A percentile compares a stretch with the other conserved stretches of the same genome.
These are phyloP conservation scores for Amphiprion percula DNA, from an alignment of 2,113 vertebrate genomes.

Conservation along the genomic window DNA sequence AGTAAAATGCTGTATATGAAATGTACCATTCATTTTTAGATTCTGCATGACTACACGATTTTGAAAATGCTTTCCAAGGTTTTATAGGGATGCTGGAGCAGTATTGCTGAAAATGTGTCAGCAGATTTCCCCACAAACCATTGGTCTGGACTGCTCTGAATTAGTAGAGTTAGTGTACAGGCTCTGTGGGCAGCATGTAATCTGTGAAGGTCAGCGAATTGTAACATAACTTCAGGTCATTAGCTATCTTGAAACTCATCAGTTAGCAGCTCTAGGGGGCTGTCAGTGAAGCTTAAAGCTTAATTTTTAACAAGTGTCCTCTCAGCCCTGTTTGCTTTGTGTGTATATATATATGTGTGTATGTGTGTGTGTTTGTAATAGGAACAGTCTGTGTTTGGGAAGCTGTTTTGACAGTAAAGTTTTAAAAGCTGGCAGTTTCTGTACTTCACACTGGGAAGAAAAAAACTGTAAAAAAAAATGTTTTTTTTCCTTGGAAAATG, in stretches of 20 bases:
- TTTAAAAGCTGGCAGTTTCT: slow-evolving; percentile 17
- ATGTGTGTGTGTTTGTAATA: too few species aligned
- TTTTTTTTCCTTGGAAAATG: background rate
- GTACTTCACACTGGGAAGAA: background rate
- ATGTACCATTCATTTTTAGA: background rate
- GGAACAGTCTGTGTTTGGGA: background rate
- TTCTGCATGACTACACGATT: background rate
- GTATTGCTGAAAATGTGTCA: background rate
- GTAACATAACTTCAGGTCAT: slow-evolving; percentile 27
- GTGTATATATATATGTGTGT: background rate
- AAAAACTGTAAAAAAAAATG: background rate
- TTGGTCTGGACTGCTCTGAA: background rate
- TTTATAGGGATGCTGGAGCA: background rate
- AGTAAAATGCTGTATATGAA: too few species aligned
- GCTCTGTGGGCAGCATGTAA: background rate
- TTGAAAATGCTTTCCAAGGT: too few species aligned
- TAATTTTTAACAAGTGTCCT: too few species aligned
- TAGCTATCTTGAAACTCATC: slow-evolving; percentile 21
- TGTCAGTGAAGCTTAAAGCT: slow-evolving; percentile 3
- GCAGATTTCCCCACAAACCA: background rate
- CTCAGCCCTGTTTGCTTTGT: slow-evolving; percentile 7
- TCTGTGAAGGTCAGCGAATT: background rate
- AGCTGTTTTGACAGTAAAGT: slow-evolving; percentile 12
- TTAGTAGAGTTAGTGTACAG: background rate
- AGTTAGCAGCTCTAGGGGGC: background rate